phyloP scores from a whole-genome alignment of 2,888 invertebrate species.

The Protodeltote pygarga region DNA sequence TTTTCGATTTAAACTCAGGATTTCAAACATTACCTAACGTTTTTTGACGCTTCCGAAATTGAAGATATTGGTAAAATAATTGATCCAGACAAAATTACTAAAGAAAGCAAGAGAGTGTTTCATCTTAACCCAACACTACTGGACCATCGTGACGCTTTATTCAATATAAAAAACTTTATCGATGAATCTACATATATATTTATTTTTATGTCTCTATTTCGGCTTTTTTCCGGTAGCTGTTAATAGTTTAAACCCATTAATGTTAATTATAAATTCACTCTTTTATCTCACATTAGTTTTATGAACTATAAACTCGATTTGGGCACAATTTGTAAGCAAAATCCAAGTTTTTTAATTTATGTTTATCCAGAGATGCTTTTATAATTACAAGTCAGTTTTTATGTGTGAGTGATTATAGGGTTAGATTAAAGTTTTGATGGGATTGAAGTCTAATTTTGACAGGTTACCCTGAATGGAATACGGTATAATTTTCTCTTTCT shows the following conservation, averaged over 20 bases:
- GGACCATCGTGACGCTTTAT: constrained; percentile 69
- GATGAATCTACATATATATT: constrained; percentile 81
- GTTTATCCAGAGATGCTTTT: constrained; percentile 51
- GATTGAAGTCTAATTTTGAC: constrained; percentile 17
- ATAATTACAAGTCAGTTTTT: constrained; percentile 27
- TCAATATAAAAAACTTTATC: constrained; percentile 79
- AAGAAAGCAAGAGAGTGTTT: constrained; percentile 40
- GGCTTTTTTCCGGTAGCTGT: constrained; percentile 83
- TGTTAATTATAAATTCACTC: constrained; percentile 82
- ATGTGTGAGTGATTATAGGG: constrained; percentile 31
- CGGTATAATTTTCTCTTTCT: no score
- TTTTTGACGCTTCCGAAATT: no score
- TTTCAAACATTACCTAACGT: no score
- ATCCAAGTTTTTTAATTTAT: constrained; percentile 68
- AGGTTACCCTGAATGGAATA: constrained; percentile 31
- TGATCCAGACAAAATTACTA: no score
- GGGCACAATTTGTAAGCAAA: constrained; percentile 82
- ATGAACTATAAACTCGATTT: constrained; percentile 75
- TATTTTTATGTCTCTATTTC: constrained; percentile 86
- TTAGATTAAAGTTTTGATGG: constrained; percentile 14
- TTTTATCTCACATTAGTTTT: constrained; percentile 83
- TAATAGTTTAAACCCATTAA: constrained; percentile 84
- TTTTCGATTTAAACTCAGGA: no score
- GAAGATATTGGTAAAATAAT: no score
- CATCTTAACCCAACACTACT: constrained; percentile 64